phyloP scores from a whole-genome alignment of 2,888 invertebrate genomes.

The Noctua janthe region DNA sequence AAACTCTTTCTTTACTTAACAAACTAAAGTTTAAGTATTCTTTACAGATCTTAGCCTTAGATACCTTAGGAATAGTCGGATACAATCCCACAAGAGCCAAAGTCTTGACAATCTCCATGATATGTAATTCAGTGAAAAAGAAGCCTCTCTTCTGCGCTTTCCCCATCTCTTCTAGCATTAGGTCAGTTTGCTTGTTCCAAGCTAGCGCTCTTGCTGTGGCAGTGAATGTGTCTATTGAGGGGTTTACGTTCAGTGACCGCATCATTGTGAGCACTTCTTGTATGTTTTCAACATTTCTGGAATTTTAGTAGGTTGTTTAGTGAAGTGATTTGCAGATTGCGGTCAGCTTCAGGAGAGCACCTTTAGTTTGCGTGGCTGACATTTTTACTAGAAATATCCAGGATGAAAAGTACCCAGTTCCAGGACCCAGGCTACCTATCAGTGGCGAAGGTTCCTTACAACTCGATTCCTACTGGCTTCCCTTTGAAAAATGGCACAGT shows the following conservation, averaged over 20 bases:
- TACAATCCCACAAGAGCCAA: slow-evolving; percentile 77
- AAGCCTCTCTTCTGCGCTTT: slow-evolving; percentile 75
- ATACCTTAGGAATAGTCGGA: slow-evolving; percentile 76
- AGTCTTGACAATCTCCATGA: slow-evolving; percentile 88
- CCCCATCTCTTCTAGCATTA: slow-evolving; percentile 80
- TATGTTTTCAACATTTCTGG: slow-evolving; percentile 82
- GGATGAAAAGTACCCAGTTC: not conserved
- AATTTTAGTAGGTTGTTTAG: slow-evolving; percentile 60
- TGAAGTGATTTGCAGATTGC: not conserved
- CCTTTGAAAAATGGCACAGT: too few relatives aligned
- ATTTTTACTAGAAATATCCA: not conserved
- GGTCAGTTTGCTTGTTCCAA: slow-evolving; percentile 81
- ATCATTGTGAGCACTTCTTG: slow-evolving; percentile 90
- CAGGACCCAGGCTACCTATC: too few relatives aligned
- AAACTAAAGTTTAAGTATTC: not conserved
- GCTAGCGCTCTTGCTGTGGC: slow-evolving; percentile 88
- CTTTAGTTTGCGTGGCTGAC: not conserved
- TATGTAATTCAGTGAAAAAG: slow-evolving; percentile 81
- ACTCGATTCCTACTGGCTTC: too few relatives aligned
- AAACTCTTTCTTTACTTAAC: not conserved
- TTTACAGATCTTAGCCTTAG: not conserved
- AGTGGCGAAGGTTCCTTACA: too few relatives aligned
- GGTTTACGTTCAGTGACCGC: slow-evolving; percentile 88
- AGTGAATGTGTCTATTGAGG: slow-evolving; percentile 87
- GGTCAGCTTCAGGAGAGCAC: not conserved